These are phyloP conservation scores for Diglossa cyanea DNA, from an alignment of 2,797 vertebrate species.

Conservation along the genomic window DNA sequence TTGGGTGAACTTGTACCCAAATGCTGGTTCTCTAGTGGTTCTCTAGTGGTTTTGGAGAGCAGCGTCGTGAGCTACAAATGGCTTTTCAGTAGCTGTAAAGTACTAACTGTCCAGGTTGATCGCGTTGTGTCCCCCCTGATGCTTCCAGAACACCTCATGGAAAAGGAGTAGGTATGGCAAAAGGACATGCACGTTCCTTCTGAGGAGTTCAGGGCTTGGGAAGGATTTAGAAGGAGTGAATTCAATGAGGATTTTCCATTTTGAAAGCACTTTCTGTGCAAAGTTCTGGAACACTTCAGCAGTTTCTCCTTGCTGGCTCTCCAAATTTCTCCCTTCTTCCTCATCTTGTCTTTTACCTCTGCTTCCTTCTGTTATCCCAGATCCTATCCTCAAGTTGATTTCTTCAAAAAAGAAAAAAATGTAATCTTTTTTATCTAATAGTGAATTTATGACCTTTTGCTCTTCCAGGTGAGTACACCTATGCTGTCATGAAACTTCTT, in stretches of 20 bases:
- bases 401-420: not conserved
- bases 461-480: not conserved
- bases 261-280: not conserved
- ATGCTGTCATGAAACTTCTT: not conserved
- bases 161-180: not conserved
- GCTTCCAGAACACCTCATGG: not conserved
- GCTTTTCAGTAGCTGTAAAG: not conserved
- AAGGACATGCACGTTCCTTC: accelerated
- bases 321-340: not conserved
- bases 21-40: not conserved
- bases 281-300: not conserved
- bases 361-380: not conserved
- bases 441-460: not conserved
- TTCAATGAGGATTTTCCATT: not conserved
- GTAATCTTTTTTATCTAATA: not conserved
- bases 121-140: accelerated
- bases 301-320: not conserved
- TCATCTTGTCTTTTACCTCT: not conserved
- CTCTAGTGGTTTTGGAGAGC: not conserved
- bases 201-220: not conserved
- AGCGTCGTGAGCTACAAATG: accelerated
- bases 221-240: not conserved
- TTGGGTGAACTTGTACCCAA: not conserved
- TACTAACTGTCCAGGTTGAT: accelerated
- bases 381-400: not conserved